Conservation (phyloP, 2,888 invertebrate species). For the Pachliopta kotzebuea region DNA sequence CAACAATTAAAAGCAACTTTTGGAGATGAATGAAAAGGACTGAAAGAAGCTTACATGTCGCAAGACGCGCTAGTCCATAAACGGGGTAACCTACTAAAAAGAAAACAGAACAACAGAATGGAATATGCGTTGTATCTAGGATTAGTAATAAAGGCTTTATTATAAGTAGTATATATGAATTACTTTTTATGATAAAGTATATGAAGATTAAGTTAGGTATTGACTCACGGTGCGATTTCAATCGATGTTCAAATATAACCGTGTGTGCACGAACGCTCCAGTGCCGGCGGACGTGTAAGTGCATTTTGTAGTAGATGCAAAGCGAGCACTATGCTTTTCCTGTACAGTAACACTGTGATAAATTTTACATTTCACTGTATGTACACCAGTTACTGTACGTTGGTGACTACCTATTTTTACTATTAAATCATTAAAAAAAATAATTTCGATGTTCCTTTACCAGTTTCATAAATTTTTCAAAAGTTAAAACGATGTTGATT, state of each 20-base stretch:
- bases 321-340: conserved; percentile 11
- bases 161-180: not conserved
- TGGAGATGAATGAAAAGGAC: too few species aligned
- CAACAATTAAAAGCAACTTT: too few species aligned
- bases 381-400: not conserved
- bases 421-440: not conserved
- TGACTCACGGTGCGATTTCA: not conserved
- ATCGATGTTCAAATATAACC: conserved; percentile 7
- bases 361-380: conserved; percentile 13
- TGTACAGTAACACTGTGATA: conserved; percentile 6
- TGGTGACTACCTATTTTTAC: not conserved
- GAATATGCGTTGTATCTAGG: too few species aligned
- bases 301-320: conserved; percentile 25
- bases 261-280: not conserved
- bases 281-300: conserved; percentile 9
- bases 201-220: conserved; percentile 1
- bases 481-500: not conserved
- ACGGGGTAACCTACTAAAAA: too few species aligned
- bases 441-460: not conserved
- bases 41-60: too few species aligned
- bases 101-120: too few species aligned
- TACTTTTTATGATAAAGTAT: not conserved
- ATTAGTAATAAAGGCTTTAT: too few species aligned
- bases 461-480: not conserved
- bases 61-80: too few species aligned